Base-by-base conservation (phyloP, 2,888 invertebrate genomes). In the Prenolepis imparis region DNA sequence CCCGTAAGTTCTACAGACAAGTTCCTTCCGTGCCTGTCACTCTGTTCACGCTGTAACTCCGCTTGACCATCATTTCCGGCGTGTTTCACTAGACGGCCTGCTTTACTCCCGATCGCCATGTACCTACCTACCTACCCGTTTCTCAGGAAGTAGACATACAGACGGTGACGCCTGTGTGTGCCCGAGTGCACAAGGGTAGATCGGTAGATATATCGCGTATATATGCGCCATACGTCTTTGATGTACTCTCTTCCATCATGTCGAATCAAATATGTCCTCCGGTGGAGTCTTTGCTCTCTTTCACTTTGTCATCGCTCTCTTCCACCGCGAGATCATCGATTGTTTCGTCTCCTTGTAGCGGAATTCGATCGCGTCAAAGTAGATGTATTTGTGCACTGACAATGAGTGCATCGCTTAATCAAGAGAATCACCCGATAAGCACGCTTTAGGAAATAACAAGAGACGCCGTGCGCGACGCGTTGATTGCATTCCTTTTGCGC, bases 31-130 rank as follows among this genome's bases (percentile, higher is more conserved):
- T 67, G 55, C 52, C 67, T 77, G 77, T 70, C 78, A 70, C 78
- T 80, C 36, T 44, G 44, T 18, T 61, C 78, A 59, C 59, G 57
- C 59, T 36, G 70, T 32, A 80, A 36, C 70, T 52, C 36, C 44
- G 78, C 78, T 80, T 80, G 78, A 80, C 78, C 78, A 80, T 80
- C 70, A 70, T 80, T 80, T 80, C 78, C 78, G 78, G 44, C 59
- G 21, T 59, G 70, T 70, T 80, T 80, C 78, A 44, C 59, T 59
- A 59, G 24, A 44, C 78, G 70, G 67, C 32, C 59, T 24, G 59
- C 78, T 78, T 59, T 59, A 78, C 78, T 74, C 63, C 70, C 59
- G 78, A 80, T 80, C 78, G 44, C 32, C 70, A 44, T 70, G 59
- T 78, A 57, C 24, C 64, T 15, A 63, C 55, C 75, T 57, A 67